A percentile compares a stretch with the other conserved stretches of the same genome.
These are phyloP conservation scores for Hemistola chrysoprasaria DNA, from an alignment of 2,888 invertebrate genomes.

Conservation along the genomic window DNA sequence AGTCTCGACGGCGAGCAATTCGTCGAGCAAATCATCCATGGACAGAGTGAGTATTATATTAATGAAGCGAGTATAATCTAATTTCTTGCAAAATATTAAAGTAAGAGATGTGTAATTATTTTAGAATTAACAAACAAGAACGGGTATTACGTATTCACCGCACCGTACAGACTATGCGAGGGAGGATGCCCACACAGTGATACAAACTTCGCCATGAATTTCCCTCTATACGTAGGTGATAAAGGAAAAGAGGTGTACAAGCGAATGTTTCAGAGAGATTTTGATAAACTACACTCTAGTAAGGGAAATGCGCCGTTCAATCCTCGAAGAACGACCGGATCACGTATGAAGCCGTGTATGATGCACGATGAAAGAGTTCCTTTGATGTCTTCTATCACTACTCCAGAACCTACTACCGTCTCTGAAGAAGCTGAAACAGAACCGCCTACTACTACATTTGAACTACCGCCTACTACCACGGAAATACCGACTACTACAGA, in stretches of 20 bases:
- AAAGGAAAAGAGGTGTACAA: conserved; percentile 38
- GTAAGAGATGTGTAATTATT: conserved; percentile 41
- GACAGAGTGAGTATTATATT: conserved; percentile 47
- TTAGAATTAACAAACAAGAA: conserved; percentile 47
- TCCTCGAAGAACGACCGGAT: conserved; percentile 29
- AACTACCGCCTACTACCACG: background rate
- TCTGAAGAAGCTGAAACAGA: too few relatives aligned
- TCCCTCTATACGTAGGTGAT: conserved; percentile 56
- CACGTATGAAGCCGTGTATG: too few relatives aligned
- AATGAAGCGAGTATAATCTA: conserved; percentile 12
- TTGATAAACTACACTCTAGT: conserved; percentile 24
- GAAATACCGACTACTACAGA: background rate
- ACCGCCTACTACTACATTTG: background rate
- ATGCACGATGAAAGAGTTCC: too few relatives aligned
- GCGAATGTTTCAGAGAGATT: conserved; percentile 42
- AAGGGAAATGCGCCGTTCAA: conserved; percentile 44
- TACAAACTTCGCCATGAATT: conserved; percentile 44
- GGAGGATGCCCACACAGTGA: conserved; percentile 40
- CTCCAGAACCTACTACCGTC: too few relatives aligned
- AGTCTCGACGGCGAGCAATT: conserved; percentile 44
- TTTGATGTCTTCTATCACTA: too few relatives aligned
- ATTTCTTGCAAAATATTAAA: conserved; percentile 13
- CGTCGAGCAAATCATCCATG: conserved; percentile 42
- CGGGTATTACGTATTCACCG: conserved; percentile 56
- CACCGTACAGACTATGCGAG: conserved; percentile 60